These are phyloP conservation scores for Semotilus atromaculatus DNA, from an alignment of 2,797 vertebrate species.

Conservation along the genomic window DNA sequence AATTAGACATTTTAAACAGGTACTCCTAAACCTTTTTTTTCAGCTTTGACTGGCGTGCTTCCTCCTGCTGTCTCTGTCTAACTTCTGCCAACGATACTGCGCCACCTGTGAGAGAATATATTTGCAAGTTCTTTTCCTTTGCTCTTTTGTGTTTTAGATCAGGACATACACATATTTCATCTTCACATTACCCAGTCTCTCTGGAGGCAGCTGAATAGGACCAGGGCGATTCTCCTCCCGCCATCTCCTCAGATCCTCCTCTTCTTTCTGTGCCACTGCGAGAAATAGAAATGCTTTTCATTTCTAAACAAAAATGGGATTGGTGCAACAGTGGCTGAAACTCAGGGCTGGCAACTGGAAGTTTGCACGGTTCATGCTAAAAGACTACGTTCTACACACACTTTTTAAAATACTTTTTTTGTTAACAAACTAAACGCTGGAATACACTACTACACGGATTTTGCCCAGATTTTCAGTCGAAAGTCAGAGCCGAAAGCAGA, in stretches of 20 bases:
- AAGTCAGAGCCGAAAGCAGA: background rate
- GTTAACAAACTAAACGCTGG: too few relatives aligned
- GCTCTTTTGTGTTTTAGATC: background rate
- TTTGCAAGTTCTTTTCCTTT: background rate
- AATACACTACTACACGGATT: background rate
- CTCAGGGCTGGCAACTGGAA: background rate
- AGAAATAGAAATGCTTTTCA: background rate
- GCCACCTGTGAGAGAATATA: constrained; percentile 77
- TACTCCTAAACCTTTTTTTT: constrained; percentile 81
- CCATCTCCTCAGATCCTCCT: constrained; percentile 71
- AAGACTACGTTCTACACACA: background rate
- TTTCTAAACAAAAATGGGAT: background rate
- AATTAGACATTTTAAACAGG: background rate
- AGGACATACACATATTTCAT: constrained; percentile 4
- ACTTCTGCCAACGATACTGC: constrained; percentile 73
- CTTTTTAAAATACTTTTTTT: background rate
- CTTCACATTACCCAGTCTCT: constrained; percentile 76
- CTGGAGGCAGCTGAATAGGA: constrained; percentile 72
- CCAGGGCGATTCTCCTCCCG: constrained; percentile 72
- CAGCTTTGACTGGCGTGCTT: constrained; percentile 74
- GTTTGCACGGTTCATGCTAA: background rate
- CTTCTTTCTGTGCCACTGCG: constrained; percentile 82
- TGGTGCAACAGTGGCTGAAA: background rate
- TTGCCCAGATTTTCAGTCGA: background rate
- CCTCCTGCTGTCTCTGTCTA: constrained; percentile 78